Evolutionary conservation across 2,113 vertebrate species (phyloP).

Genomic region (Larimichthys crocea): DNA sequence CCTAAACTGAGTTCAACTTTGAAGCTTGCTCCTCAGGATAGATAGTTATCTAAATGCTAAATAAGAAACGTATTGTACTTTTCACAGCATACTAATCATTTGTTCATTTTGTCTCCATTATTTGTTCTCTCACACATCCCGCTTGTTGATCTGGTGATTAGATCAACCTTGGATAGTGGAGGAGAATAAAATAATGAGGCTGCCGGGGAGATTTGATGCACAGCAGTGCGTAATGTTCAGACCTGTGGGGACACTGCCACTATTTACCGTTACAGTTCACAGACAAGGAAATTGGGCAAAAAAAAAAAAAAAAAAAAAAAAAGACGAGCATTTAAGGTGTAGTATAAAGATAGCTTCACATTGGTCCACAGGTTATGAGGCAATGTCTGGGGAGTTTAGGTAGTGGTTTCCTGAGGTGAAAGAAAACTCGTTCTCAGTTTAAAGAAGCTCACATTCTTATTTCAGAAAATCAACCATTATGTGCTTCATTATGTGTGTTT

Average conservation of each 20-base stretch:
- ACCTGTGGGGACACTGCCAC: conserved; percentile 35
- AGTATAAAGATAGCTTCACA: conserved; percentile 24
- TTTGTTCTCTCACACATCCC: conserved; percentile 92
- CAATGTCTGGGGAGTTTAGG: conserved; percentile 7
- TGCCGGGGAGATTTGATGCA: conserved; percentile 68
- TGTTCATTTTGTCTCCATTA: conserved; percentile 96
- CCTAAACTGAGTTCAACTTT: conserved; percentile 99
- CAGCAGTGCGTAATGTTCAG: conserved; percentile 43
- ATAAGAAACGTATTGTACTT: conserved; percentile 99
- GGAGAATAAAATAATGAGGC: conserved; percentile 81
- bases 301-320: too few relatives aligned
- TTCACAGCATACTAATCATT: conserved; percentile 99
- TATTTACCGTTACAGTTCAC: conserved; percentile 41
- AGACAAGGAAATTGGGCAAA: conserved; percentile 37
- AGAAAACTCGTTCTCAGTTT: neutral
- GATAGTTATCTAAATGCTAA: conserved; percentile 99
- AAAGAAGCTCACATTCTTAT: neutral
- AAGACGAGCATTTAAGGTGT: conserved; percentile 34
- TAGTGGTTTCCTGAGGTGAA: neutral
- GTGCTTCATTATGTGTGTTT: neutral
- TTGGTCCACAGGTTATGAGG: conserved; percentile 5
- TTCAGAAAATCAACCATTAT: neutral
- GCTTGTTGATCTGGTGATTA: conserved; percentile 95
- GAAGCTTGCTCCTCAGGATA: conserved; percentile 97
- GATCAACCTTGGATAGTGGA: conserved; percentile 89